phyloP scores from a whole-genome alignment of 2,888 invertebrate genomes.

The Imbricaverruca yamaguchii region DNA sequence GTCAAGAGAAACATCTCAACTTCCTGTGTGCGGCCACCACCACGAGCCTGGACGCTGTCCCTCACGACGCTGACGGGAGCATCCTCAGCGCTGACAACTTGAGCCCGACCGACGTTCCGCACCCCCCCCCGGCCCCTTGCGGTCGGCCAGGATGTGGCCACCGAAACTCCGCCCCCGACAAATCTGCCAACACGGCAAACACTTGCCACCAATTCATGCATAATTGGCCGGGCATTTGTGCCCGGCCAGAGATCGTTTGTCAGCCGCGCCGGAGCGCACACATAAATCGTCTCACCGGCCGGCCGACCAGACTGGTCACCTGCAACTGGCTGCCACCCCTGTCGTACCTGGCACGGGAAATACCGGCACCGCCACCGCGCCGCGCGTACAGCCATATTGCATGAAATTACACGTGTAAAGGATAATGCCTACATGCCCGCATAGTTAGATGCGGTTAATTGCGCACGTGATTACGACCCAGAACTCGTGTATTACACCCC shows the following conservation, averaged over 20 bases:
- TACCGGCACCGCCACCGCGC: not conserved
- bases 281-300: not conserved
- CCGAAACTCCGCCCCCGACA: not conserved
- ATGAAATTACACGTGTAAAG: constrained; percentile 13
- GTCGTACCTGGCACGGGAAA: not conserved
- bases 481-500: not conserved
- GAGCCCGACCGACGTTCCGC: too few relatives aligned
- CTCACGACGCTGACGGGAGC: too few relatives aligned
- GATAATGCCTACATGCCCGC: not conserved
- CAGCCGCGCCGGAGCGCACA: not conserved
- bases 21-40: too few relatives aligned
- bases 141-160: not conserved
- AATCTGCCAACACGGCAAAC: not conserved
- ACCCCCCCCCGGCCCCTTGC: too few relatives aligned
- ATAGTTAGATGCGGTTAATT: not conserved
- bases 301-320: not conserved
- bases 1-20: too few relatives aligned
- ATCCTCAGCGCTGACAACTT: too few relatives aligned
- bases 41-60: too few relatives aligned
- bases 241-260: not conserved
- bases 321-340: not conserved
- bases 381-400: constrained; percentile 15
- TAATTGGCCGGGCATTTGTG: not conserved
- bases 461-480: not conserved
- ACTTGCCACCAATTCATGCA: not conserved